Evolutionary conservation across 2,113 vertebrate species (phyloP), one percentile per base, ranked within the genome.

Genomic region (Dromiciops gliroides): DNA sequence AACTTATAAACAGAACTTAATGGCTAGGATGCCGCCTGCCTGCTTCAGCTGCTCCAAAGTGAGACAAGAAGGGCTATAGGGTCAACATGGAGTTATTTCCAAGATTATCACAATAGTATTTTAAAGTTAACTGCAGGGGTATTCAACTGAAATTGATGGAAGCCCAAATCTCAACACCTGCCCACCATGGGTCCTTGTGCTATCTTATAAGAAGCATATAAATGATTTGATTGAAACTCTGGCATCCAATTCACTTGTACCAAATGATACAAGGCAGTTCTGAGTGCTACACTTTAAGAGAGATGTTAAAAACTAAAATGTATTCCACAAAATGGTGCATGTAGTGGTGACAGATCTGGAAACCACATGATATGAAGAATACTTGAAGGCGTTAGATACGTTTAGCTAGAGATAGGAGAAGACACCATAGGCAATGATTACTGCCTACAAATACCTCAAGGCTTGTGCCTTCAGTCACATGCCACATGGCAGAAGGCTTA

Each of bases 1-100:
- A 48, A 0, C 37, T 89, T 67, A 91, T 10, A 9, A 89, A 91
- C 60, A 53, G 95, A 67, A 16, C 67, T 91, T n/a, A 37, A 88
- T 22, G n/a, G 83, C 2, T 0, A 9, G 47, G 52, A 0, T 8
- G n/a, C 23, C 25, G 56, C 51, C 22, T 0, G 2, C 26, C 49
- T 51, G 50, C 91, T 83, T 83, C 7, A 23, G 67, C 0, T 0
- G 2, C 22, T 48, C 2, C 5, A 26, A 19, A 28, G 48, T 83
- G 16, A 50, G 48, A 50, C 6, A 60, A 31, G 50, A 51, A 83
- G 52, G 75, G 75, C 53, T 37, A 37, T 26, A 2, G 48, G 1
- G 0, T 7, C 50, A 48, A 83, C 75, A 10, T 3, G 0, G 0
- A 53, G 60, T 51, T 56, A 49, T 49, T 90, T 53, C 48, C 0